Base-by-base conservation (phyloP, 2,113 vertebrate genomes). In the Xiphophorus hellerii region DNA sequence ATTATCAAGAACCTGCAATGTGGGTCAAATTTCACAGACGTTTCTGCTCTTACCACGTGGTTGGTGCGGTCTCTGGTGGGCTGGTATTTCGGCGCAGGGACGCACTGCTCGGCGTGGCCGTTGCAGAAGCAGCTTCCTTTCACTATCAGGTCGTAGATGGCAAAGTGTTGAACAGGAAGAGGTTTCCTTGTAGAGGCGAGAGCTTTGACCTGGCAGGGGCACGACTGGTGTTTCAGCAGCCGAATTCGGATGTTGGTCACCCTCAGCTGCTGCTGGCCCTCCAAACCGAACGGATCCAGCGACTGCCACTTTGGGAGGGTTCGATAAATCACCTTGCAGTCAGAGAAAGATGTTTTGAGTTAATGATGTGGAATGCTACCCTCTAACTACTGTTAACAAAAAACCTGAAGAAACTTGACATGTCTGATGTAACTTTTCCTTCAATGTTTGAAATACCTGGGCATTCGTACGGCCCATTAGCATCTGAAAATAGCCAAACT, bases 71-170 rank as follows among this genome's bases (percentile, higher is more conserved):
- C 94, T 69, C 91, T 94, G 81, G 93, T 5, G 0, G 95, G 95
- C 80, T 86, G 94, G 94, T 96, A 96, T 3, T 95, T 95, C 0
- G 92, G 63, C 0, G 95, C 91, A 0, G 97, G 95, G 2, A 95
- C 29, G 14, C 98, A 99, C 66, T 96, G 96, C 85, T 98, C 97
- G 0, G 97, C 96, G 0, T 99, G 97, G 75, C 98, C 97, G 0
- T 98, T 97, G 81, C 98, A 99, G 92, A 97, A 96, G 90, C 98
- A 99, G 93, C 97, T 98, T 78, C 98, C 98, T 90, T 97, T 98
- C 81, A 97, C 95, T 1, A 99, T 97, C 87, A 99, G 96, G 91
- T 99, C 97, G 0, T 97, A 98, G 91, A 99, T 71, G 12, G 97
- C 97, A 0, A 97, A 98, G 91, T 97, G 96, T 13, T 83, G 93